phyloP scores from a whole-genome alignment of 2,888 invertebrate genomes.

The Spilosoma lubricipeda region DNA sequence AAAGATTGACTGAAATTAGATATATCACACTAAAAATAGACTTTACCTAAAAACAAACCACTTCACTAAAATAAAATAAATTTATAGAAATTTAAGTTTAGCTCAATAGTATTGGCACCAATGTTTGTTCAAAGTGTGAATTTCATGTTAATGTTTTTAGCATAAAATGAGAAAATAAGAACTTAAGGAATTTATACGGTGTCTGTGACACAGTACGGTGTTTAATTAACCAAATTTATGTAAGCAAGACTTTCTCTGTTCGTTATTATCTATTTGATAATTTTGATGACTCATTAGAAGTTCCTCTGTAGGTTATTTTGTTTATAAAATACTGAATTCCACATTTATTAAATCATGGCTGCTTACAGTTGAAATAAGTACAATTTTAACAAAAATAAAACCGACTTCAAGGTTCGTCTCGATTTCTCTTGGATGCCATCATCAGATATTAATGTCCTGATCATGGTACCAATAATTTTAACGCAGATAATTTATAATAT shows the following conservation, averaged over 20 bases:
- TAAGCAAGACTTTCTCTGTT: conserved; percentile 49
- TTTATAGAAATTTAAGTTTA: no score
- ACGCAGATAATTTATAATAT: not conserved
- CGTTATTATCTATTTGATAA: conserved; percentile 53
- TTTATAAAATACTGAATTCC: conserved; percentile 24
- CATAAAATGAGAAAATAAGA: conserved; percentile 27
- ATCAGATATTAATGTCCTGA: no score
- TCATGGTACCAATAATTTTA: no score
- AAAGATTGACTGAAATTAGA: no score
- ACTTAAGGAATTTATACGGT: conserved; percentile 15
- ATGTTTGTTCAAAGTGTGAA: conserved; percentile 20
- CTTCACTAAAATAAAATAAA: no score
- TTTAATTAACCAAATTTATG: conserved; percentile 50
- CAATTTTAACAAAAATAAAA: no score
- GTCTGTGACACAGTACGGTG: conserved; percentile 29
- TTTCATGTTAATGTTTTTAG: conserved; percentile 14
- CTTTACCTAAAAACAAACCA: no score
- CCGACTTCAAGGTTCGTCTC: no score
- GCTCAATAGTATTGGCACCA: no score
- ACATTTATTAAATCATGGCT: not conserved
- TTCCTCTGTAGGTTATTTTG: conserved; percentile 42
- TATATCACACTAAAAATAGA: no score
- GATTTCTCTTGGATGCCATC: no score
- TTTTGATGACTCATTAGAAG: conserved; percentile 32
- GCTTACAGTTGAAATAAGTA: not conserved